Evolutionary conservation across 2,888 invertebrate species (phyloP).

Genomic region (Drosophila testacea): DNA sequence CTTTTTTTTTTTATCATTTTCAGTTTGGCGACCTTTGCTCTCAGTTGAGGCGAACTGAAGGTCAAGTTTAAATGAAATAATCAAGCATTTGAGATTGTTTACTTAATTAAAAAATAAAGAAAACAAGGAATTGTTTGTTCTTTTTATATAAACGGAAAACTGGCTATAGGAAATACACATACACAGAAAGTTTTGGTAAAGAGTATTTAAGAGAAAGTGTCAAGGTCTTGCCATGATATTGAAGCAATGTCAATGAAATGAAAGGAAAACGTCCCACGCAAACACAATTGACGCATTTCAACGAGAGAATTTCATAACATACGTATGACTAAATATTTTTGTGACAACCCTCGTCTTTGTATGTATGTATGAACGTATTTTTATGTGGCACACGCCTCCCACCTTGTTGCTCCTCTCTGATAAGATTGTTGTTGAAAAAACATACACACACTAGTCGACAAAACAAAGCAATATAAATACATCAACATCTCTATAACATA

Average conservation of each 20-base stretch:
- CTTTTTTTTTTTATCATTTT: conserved; percentile 16
- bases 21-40: conserved; percentile 24
- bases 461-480: conserved; percentile 43
- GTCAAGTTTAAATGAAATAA: conserved; percentile 38
- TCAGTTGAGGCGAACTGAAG: conserved; percentile 31
- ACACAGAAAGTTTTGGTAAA: background rate
- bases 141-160: background rate
- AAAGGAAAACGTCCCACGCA: conserved; percentile 22
- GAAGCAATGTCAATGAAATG: conserved; percentile 21
- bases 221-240: conserved; percentile 50
- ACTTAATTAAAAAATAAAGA: background rate
- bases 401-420: conserved; percentile 39
- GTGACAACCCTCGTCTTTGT: conserved; percentile 40
- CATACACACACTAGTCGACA: conserved; percentile 28
- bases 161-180: background rate
- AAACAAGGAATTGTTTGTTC: background rate
- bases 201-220: conserved; percentile 23
- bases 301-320: conserved; percentile 24
- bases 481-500: conserved; percentile 17
- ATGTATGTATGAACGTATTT: conserved; percentile 2
- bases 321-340: conserved; percentile 10
- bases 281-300: conserved; percentile 34
- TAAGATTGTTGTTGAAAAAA: conserved; percentile 67
- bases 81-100: conserved; percentile 4
- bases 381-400: conserved; percentile 15